Conservation (phyloP, 2,888 invertebrate species). For the Cheilosia scutellata region DNA sequence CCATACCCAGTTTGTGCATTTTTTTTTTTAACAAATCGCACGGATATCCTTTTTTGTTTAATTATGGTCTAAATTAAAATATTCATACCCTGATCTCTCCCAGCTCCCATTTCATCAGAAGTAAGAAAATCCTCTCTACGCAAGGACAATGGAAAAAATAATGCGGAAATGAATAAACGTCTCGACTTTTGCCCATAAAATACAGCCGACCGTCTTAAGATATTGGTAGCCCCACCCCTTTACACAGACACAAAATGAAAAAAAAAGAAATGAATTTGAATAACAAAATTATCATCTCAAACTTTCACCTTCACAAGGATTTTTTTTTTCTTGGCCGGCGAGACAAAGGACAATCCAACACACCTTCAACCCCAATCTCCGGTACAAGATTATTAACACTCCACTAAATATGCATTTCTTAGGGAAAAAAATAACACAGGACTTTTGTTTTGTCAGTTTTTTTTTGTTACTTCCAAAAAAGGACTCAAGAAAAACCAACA, state of each 20-base stretch:
- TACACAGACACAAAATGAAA: not conserved
- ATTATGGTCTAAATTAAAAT: conserved; percentile 75
- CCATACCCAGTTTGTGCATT: not conserved
- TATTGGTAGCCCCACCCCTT: conserved; percentile 56
- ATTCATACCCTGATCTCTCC: conserved; percentile 52
- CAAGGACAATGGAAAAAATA: conserved; percentile 76
- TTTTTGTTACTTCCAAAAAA: conserved; percentile 14
- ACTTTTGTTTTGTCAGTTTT: conserved; percentile 34
- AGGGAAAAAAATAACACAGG: conserved; percentile 61
- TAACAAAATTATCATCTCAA: conserved; percentile 76
- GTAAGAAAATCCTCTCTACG: conserved; percentile 26
- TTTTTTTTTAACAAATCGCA: conserved; percentile 33
- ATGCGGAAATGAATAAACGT: conserved; percentile 84
- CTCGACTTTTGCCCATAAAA: conserved; percentile 78
- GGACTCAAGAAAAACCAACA: conserved; percentile 67
- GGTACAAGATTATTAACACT: conserved; percentile 84
- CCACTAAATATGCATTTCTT: conserved; percentile 84
- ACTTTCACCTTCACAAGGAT: conserved; percentile 70
- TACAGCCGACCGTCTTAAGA: conserved; percentile 70
- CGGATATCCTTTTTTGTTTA: conserved; percentile 75
- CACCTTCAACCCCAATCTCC: conserved; percentile 75
- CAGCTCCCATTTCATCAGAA: not conserved
- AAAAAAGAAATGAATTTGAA: conserved; percentile 74
- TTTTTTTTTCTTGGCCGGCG: conserved; percentile 22
- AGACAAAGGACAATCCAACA: conserved; percentile 48